phyloP scores from a whole-genome alignment of 2,888 invertebrate genomes.

The Psococerastis gibbosa region DNA sequence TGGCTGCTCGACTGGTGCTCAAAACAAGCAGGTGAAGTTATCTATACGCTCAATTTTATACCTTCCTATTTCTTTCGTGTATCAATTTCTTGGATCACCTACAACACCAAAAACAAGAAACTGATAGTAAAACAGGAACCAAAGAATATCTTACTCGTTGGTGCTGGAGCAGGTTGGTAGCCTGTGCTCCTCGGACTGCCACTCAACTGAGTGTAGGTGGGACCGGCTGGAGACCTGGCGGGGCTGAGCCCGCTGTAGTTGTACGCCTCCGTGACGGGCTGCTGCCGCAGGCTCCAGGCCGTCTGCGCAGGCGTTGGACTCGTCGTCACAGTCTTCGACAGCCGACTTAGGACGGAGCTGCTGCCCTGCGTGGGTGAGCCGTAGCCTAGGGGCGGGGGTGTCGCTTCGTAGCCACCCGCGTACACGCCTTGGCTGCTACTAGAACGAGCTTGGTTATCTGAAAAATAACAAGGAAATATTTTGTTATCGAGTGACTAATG shows the following conservation, averaged over 20 bases:
- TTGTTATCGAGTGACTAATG: too few relatives aligned
- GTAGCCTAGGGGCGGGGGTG: conserved; percentile 48
- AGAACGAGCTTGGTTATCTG: conserved; percentile 31
- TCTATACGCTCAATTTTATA: too few relatives aligned
- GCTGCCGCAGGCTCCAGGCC: conserved; percentile 40
- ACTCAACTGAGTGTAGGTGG: conserved; percentile 61
- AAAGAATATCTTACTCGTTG: conserved; percentile 28
- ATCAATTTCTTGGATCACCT: too few relatives aligned
- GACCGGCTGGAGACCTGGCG: conserved; percentile 63
- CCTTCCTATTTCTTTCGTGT: too few relatives aligned
- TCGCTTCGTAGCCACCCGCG: conserved; percentile 49
- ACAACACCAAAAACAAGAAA: too few relatives aligned
- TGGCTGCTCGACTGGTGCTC: too few relatives aligned
- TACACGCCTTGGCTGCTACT: conserved; percentile 52
- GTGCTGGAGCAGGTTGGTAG: conserved; percentile 20
- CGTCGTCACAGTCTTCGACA: conserved; percentile 45
- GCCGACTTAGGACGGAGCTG: conserved; percentile 41
- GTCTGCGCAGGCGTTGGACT: conserved; percentile 52
- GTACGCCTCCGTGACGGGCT: conserved; percentile 49
- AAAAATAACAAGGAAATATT: too few relatives aligned
- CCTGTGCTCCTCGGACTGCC: conserved; percentile 38
- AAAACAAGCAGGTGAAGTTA: too few relatives aligned
- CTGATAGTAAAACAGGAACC: too few relatives aligned
- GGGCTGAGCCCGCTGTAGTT: conserved; percentile 58
- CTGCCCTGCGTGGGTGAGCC: conserved; percentile 38